phyloP scores from a whole-genome alignment of 53 echinoderm and acorn worm genomes.

The Echinarachnius parma region DNA sequence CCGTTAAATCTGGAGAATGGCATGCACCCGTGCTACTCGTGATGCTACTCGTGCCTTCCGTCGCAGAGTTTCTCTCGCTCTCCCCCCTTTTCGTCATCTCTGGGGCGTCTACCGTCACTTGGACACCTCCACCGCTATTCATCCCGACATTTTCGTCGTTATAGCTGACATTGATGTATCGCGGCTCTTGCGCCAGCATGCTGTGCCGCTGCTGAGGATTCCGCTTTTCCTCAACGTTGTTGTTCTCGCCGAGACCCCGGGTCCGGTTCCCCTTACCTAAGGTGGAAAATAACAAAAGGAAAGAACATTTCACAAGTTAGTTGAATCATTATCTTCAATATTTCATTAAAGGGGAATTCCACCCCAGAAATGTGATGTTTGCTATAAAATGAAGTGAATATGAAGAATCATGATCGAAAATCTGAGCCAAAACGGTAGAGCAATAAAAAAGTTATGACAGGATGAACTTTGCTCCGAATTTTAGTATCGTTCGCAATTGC shows the following conservation, averaged over 20 bases:
- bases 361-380: no score
- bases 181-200: slow-evolving; percentile 7
- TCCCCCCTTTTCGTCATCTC: slow-evolving; percentile 3
- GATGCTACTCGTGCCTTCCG: neutral
- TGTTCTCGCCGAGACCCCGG: slow-evolving; percentile 5
- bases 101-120: slow-evolving; percentile 33
- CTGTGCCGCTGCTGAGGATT: slow-evolving; percentile 2
- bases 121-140: slow-evolving; percentile 23
- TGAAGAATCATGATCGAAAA: no score
- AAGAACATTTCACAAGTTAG: no score
- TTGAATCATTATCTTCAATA: no score
- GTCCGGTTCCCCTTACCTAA: no score
- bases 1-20: neutral
- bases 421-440: no score
- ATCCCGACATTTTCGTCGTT: slow-evolving; percentile 19
- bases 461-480: no score
- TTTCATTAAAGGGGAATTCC: no score
- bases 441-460: no score
- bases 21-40: neutral
- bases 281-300: no score
- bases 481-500: no score
- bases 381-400: no score
- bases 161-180: slow-evolving; percentile 47
- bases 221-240: slow-evolving; percentile 17
- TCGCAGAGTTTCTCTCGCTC: neutral